Evolutionary conservation across 2,888 invertebrate genomes (phyloP).

Genomic region (Malthinus flaveolus): DNA sequence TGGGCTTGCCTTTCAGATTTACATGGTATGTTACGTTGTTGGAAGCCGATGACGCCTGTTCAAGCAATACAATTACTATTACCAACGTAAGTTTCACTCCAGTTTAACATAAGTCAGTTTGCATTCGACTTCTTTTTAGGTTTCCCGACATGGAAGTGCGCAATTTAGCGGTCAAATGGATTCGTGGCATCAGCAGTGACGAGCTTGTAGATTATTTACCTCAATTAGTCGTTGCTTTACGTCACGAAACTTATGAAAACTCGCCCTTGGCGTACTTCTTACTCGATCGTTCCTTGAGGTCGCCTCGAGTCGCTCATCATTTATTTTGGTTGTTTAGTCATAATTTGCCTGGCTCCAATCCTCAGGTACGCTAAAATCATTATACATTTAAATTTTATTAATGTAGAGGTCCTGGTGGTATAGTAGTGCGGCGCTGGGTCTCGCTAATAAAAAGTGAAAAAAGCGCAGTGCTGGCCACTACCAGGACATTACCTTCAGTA

Average conservation of each 20-base stretch:
- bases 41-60: conserved; percentile 83
- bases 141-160: conserved; percentile 92
- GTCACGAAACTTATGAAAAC: conserved; percentile 88
- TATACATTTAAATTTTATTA: conserved; percentile 12
- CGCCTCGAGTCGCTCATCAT: conserved; percentile 91
- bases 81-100: conserved; percentile 72
- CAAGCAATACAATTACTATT: conserved; percentile 90
- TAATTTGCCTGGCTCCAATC: conserved; percentile 76
- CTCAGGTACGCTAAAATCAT: conserved; percentile 63
- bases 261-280: conserved; percentile 83
- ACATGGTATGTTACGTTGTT: conserved; percentile 83
- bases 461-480: no score
- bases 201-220: conserved; percentile 91
- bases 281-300: conserved; percentile 79
- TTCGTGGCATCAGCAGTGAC: conserved; percentile 79
- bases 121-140: conserved; percentile 56
- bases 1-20: conserved; percentile 85
- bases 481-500: no score
- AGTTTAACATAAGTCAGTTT: not conserved
- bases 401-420: no score
- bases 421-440: no score
- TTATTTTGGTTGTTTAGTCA: conserved; percentile 93
- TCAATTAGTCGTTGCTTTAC: conserved; percentile 88
- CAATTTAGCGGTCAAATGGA: conserved; percentile 79
- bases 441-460: no score